These are phyloP conservation scores for Phrixothrix hirtus DNA, from an alignment of 2,888 invertebrate species.

Conservation along the genomic window DNA sequence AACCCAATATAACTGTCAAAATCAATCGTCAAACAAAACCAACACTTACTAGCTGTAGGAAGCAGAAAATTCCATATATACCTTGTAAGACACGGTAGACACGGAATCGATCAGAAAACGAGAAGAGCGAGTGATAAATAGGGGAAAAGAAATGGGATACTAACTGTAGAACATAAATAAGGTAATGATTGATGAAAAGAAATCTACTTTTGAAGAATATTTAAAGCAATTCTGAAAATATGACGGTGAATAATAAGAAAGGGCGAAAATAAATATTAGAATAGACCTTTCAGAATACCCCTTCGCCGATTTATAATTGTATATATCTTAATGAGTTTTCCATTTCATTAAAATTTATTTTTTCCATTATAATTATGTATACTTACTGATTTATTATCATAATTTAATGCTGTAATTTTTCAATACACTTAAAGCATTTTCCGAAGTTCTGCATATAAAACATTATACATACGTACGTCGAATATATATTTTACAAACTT, in stretches of 20 bases:
- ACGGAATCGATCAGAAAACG: conserved; percentile 29
- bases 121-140: conserved; percentile 28
- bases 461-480: too few relatives aligned
- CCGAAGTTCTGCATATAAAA: too few relatives aligned
- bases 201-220: conserved; percentile 12
- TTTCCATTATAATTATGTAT: too few relatives aligned
- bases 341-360: too few relatives aligned
- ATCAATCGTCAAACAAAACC: conserved; percentile 33
- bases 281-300: neutral
- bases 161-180: conserved; percentile 37
- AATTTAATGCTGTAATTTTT: too few relatives aligned
- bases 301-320: too few relatives aligned
- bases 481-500: too few relatives aligned
- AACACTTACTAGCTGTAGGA: conserved; percentile 28
- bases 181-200: conserved; percentile 36
- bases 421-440: too few relatives aligned
- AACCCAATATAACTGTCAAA: conserved; percentile 33
- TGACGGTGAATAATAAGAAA: neutral
- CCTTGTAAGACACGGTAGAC: conserved; percentile 29
- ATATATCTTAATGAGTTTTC: too few relatives aligned
- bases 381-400: too few relatives aligned
- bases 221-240: conserved; percentile 10
- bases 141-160: conserved; percentile 31
- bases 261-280: neutral
- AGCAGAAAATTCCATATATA: conserved; percentile 28